Percentiles rank a stretch among this genome's conserved stretches.
Conservation (phyloP, 1,140 invertebrate genomes). For the Drosophila setifemur region DNA sequence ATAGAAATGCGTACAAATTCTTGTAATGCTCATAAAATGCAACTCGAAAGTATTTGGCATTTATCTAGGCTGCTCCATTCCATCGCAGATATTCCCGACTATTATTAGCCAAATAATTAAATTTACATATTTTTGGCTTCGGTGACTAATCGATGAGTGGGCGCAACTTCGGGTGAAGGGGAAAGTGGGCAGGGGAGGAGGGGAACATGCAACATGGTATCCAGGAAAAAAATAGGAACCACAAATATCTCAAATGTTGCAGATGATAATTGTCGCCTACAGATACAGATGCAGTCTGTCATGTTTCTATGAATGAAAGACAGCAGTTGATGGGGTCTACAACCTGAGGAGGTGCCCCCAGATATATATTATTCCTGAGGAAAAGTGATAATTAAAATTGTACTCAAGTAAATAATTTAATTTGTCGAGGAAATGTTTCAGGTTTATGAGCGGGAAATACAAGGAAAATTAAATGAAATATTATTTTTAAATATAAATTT, state of each 20-base stretch:
- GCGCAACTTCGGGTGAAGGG: too few relatives aligned
- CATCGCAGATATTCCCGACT: conserved; percentile 22
- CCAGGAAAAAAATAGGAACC: conserved; percentile 10
- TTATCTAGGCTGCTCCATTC: conserved; percentile 25
- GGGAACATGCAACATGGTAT: background rate
- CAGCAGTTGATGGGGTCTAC: conserved; percentile 8
- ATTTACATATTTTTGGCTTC: conserved; percentile 27
- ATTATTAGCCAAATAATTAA: conserved; percentile 40
- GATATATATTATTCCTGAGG: background rate
- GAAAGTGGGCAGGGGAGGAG: background rate
- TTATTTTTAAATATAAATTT: too few relatives aligned
- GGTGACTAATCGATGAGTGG: conserved; percentile 50
- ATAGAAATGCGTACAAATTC: conserved; percentile 36
- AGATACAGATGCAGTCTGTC: conserved; percentile 42
- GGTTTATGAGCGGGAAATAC: too few relatives aligned
- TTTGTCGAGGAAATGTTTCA: too few relatives aligned
- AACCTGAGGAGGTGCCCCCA: conserved; percentile 31
- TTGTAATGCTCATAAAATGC: conserved; percentile 38
- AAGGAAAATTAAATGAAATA: too few relatives aligned
- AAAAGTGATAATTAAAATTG: conserved; percentile 10
- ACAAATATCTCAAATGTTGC: conserved; percentile 24
- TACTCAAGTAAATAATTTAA: background rate
- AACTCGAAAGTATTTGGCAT: conserved; percentile 39
- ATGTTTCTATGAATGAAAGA: conserved; percentile 37
- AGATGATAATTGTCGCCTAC: conserved; percentile 40